phyloP scores from a whole-genome alignment of 2,113 vertebrate genomes.

The Eurypyga helias region DNA sequence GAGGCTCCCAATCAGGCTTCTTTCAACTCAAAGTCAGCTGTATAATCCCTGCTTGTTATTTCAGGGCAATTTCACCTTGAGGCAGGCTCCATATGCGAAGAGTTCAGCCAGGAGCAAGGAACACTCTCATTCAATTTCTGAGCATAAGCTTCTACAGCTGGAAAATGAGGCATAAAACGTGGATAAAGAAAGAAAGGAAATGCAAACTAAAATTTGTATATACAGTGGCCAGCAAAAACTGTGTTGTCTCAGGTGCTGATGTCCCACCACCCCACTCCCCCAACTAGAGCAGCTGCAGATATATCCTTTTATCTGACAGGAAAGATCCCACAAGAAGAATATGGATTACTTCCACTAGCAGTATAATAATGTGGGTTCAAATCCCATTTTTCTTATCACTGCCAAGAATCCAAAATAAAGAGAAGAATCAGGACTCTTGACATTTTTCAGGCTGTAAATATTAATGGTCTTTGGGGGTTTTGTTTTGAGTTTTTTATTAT shows the following conservation, averaged over 20 bases:
- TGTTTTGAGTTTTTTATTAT: not conserved
- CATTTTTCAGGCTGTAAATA: not conserved
- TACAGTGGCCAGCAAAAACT: not conserved
- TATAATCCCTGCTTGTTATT: conserved; percentile 13
- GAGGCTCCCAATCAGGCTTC: not conserved
- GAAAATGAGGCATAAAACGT: not conserved
- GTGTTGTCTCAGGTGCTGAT: not conserved
- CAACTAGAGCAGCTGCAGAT: not conserved
- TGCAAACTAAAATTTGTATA: not conserved
- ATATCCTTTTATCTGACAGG: not conserved
- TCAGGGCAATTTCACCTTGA: conserved; percentile 34
- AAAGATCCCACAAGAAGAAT: not conserved
- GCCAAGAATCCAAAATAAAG: conserved; percentile 7
- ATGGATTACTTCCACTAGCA: not conserved
- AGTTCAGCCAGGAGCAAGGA: conserved; percentile 40
- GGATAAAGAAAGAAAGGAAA: not conserved
- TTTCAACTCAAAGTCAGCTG: not conserved
- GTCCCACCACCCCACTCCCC: not conserved
- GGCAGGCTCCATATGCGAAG: not conserved
- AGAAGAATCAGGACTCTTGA: not conserved
- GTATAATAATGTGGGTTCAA: not conserved
- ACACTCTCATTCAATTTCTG: not conserved
- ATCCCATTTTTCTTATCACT: not conserved
- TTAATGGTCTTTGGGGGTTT: not conserved
- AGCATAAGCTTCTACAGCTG: conserved; percentile 3